These are phyloP conservation scores for Oceanodroma leucorhoa DNA, from an alignment of 2,797 vertebrate species.

Conservation along the genomic window DNA sequence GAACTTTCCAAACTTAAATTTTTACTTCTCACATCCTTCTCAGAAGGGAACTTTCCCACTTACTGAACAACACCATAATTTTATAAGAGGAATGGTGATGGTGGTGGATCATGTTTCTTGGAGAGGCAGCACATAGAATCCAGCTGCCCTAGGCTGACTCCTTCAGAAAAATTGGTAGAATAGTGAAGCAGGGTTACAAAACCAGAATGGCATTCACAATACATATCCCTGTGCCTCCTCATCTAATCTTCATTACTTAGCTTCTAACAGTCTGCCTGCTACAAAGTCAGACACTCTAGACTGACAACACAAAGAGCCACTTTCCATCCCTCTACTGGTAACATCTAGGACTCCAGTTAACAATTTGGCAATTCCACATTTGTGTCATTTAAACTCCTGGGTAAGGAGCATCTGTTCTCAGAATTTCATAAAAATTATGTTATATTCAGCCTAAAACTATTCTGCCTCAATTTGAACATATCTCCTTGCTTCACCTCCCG, in stretches of 20 bases:
- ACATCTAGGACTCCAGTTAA: background rate
- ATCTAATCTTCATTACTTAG: background rate
- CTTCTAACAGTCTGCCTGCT: background rate
- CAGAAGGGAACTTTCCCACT: background rate
- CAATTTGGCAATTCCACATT: background rate
- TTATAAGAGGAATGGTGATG: background rate
- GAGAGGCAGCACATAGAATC: background rate
- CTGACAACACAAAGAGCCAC: background rate
- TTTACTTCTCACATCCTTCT: background rate
- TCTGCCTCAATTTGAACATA: background rate
- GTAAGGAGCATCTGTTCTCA: background rate
- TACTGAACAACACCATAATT: background rate
- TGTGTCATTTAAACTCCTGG: background rate
- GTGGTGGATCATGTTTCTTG: background rate
- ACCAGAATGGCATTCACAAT: background rate
- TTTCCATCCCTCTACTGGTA: background rate
- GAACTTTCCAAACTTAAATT: background rate
- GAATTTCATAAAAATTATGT: background rate
- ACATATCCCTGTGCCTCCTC: background rate
- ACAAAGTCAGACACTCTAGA: background rate
- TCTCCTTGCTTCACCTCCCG: background rate
- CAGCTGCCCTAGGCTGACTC: rapidly evolving
- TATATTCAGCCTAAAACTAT: background rate
- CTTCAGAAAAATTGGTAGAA: background rate
- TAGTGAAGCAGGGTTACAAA: background rate